A percentile compares a stretch with the other conserved stretches of the same genome.
Evolutionary conservation across 2,888 invertebrate species (phyloP).

Genomic region (Callosobruchus maculatus): DNA sequence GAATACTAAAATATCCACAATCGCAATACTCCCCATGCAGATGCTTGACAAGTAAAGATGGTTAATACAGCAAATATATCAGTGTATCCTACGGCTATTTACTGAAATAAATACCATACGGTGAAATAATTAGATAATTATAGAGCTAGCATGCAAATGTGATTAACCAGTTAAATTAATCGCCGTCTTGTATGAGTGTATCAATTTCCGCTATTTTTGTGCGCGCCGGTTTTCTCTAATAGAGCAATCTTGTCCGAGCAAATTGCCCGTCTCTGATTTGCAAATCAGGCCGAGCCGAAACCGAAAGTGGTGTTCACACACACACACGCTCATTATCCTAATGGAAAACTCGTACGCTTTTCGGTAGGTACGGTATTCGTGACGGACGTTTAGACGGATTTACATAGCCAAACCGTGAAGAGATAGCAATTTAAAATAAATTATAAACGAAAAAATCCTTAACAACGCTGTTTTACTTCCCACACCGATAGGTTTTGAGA

Average conservation of each 20-base stretch:
- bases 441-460: too few relatives aligned
- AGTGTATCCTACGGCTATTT: neutral
- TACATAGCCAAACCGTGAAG: too few relatives aligned
- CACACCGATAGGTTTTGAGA: too few relatives aligned
- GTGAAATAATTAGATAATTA: neutral
- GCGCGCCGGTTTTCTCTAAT: neutral
- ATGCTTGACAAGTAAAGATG: too few relatives aligned
- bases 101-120: neutral
- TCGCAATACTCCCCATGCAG: too few relatives aligned
- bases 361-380: too few relatives aligned
- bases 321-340: neutral
- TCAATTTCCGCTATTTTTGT: neutral
- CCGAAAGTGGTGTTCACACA: neutral
- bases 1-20: too few relatives aligned
- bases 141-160: neutral
- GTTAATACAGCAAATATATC: too few relatives aligned
- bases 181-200: neutral
- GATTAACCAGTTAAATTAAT: neutral
- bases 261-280: neutral
- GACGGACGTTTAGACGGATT: too few relatives aligned
- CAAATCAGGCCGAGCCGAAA: neutral
- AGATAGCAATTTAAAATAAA: too few relatives aligned
- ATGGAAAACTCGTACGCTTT: too few relatives aligned
- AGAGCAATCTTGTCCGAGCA: neutral
- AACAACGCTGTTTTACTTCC: too few relatives aligned